A percentile compares a stretch with the other conserved stretches of the same genome.
phyloP scores from a whole-genome alignment of 64 coral and sea anemone species.

The Porites australiensis region DNA sequence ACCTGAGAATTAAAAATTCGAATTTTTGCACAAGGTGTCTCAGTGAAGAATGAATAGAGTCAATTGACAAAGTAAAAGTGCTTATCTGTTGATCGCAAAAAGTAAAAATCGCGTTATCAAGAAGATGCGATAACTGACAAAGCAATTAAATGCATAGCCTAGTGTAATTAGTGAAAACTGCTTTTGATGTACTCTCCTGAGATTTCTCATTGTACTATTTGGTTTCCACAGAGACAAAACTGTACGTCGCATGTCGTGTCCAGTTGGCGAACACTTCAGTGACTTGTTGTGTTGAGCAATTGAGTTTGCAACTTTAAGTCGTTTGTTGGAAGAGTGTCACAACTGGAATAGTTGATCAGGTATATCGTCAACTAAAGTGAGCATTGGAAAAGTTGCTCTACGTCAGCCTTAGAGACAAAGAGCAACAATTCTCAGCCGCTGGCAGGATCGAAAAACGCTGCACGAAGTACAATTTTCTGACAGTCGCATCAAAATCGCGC shows the following conservation, averaged over 20 bases:
- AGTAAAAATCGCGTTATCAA: neutral
- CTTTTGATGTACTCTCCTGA: neutral
- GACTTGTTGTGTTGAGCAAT: neutral
- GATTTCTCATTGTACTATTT: conserved; percentile 10
- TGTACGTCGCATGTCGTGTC: neutral
- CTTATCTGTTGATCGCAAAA: neutral
- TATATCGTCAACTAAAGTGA: neutral
- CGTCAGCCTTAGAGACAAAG: no score
- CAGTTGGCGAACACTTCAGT: no score
- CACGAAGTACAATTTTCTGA: no score
- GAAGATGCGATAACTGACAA: neutral
- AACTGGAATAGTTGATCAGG: no score
- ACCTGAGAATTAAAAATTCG: neutral
- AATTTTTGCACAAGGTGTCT: neutral
- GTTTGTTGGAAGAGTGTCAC: no score
- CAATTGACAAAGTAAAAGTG: no score
- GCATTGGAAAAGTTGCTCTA: neutral
- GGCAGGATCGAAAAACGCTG: no score
- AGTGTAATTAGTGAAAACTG: neutral
- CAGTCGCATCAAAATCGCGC: no score
- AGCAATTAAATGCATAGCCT: neutral
- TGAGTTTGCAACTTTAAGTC: neutral
- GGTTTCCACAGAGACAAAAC: conserved; percentile 32
- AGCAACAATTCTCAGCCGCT: no score
- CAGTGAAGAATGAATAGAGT: neutral